phyloP scores from a whole-genome alignment of 2,888 invertebrate genomes.

The Strigamia maritima region DNA sequence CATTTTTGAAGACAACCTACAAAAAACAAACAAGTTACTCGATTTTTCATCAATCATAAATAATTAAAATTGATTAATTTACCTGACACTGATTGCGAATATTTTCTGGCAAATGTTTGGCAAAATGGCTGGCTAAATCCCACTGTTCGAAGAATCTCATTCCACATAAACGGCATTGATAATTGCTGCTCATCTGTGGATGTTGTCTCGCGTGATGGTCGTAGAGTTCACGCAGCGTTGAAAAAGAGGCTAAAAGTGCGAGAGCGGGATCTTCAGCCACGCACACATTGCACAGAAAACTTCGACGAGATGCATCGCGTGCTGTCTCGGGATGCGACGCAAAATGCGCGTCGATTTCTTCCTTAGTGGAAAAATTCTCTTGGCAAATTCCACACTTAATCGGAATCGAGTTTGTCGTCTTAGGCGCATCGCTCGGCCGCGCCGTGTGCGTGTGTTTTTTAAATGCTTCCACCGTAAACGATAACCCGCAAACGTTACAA shows the following conservation, averaged over 20 bases:
- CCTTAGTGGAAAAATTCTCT: constrained; percentile 33
- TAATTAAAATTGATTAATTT: background rate
- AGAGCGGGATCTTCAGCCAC: constrained; percentile 37
- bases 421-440: background rate
- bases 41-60: background rate
- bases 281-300: constrained; percentile 36
- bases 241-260: constrained; percentile 36
- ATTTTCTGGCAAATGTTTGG: constrained; percentile 38
- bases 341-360: constrained; percentile 37
- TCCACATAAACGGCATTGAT: constrained; percentile 37
- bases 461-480: constrained; percentile 37
- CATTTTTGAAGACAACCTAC: constrained; percentile 38
- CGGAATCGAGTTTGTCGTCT: constrained; percentile 16
- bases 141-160: constrained; percentile 39
- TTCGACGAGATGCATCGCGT: constrained; percentile 26
- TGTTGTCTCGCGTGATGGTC: constrained; percentile 37
- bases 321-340: constrained; percentile 37
- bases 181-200: constrained; percentile 38
- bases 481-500: constrained; percentile 36
- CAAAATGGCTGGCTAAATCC: constrained; percentile 38
- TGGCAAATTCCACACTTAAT: constrained; percentile 37
- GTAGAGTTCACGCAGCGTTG: constrained; percentile 28
- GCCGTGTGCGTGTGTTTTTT: constrained; percentile 31
- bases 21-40: background rate
- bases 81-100: constrained; percentile 38